Conservation (phyloP, 1,140 invertebrate species). For the Drosophila ohnishii region DNA sequence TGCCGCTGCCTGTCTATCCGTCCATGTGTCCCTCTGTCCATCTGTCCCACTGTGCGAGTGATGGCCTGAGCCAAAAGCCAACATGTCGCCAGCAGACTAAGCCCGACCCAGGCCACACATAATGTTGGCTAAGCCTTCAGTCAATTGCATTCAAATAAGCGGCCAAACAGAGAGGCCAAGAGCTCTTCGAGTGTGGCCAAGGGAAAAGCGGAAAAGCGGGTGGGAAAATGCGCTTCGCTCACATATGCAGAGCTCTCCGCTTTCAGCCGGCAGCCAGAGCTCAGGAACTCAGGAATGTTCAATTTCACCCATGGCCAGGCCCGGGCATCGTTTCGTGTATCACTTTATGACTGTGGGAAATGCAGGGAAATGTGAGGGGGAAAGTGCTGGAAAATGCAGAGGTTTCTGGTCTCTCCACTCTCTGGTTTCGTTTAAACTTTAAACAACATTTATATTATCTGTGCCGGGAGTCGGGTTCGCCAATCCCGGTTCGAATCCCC, state of each 20-base stretch:
- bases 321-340: slow-evolving; percentile 53
- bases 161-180: slow-evolving; percentile 17
- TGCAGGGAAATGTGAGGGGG: neutral
- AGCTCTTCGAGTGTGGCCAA: neutral
- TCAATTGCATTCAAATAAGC: slow-evolving; percentile 80
- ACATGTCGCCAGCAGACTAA: slow-evolving; percentile 77
- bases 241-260: slow-evolving; percentile 55
- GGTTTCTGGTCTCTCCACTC: slow-evolving; percentile 1
- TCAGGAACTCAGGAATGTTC: slow-evolving; percentile 62
- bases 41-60: slow-evolving; percentile 28
- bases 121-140: slow-evolving; percentile 72
- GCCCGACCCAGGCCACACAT: slow-evolving; percentile 63
- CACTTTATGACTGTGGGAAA: slow-evolving; percentile 61
- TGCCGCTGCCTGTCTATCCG: slow-evolving; percentile 26
- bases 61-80: slow-evolving; percentile 73
- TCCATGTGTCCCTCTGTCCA: slow-evolving; percentile 23
- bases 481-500: slow-evolving; percentile 43
- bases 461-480: slow-evolving; percentile 16
- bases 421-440: slow-evolving; percentile 66
- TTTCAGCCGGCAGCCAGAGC: slow-evolving; percentile 25
- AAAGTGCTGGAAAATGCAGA: slow-evolving; percentile 19
- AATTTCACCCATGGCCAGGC: slow-evolving; percentile 66
- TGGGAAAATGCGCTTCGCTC: slow-evolving; percentile 51
- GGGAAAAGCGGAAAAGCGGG: slow-evolving; percentile 6
- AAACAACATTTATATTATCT: slow-evolving; percentile 79